phyloP scores from a whole-genome alignment of 64 coral and sea anemone species.

The Pocillopora verrucosa region DNA sequence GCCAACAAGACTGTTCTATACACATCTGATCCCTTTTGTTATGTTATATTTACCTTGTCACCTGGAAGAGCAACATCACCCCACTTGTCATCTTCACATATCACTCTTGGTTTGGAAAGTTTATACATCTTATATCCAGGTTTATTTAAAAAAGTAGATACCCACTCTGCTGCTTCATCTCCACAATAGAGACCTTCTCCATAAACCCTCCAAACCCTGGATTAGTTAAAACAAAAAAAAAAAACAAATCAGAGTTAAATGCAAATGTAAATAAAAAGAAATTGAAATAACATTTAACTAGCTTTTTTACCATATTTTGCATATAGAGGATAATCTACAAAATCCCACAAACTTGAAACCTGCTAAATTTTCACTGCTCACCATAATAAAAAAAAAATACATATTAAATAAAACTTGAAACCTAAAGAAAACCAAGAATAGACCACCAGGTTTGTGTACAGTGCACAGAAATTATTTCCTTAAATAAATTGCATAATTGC shows the following conservation, averaged over 20 bases:
- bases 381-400: too few species aligned
- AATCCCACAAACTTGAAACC: too few species aligned
- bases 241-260: background rate
- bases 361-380: too few species aligned
- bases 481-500: too few species aligned
- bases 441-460: too few species aligned
- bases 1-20: too few species aligned
- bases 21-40: background rate
- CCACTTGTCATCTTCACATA: slow-evolving; percentile 48
- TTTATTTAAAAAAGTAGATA: slow-evolving; percentile 65
- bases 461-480: too few species aligned
- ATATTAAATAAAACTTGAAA: background rate
- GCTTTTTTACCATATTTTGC: too few species aligned
- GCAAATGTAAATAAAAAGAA: too few species aligned
- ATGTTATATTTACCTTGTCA: slow-evolving; percentile 45
- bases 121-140: slow-evolving; percentile 47
- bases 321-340: too few species aligned
- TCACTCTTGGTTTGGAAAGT: slow-evolving; percentile 40
- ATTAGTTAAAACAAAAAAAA: background rate
- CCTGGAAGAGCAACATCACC: slow-evolving; percentile 32
- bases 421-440: too few species aligned
- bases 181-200: slow-evolving; percentile 67
- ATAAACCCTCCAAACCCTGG: background rate
- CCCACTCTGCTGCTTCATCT: slow-evolving; percentile 65
- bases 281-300: too few species aligned